Evolutionary conservation across 2,888 invertebrate genomes (phyloP).

Genomic region (Orthosia cruda): DNA sequence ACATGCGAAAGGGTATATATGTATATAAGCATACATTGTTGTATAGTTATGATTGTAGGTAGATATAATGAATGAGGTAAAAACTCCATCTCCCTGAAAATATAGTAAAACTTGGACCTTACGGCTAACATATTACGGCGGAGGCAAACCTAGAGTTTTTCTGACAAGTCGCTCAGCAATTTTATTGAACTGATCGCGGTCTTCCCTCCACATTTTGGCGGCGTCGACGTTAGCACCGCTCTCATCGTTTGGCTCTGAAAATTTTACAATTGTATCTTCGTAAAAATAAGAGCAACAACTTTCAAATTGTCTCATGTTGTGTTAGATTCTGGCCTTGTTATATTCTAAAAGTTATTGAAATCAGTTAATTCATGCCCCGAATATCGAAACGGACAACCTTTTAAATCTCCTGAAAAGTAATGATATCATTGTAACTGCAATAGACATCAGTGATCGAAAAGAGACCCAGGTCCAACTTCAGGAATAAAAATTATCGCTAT

Average conservation of each 20-base stretch:
- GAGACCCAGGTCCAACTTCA: too few relatives aligned
- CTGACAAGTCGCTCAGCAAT: constrained; percentile 98
- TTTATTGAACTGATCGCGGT: constrained; percentile 97
- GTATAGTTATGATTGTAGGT: constrained; percentile 13
- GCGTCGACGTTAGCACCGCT: constrained; percentile 99
- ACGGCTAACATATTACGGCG: constrained; percentile 65
- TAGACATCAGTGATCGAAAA: background rate
- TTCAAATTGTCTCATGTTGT: background rate
- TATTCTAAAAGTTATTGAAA: background rate
- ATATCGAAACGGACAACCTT: too few relatives aligned
- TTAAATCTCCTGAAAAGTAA: background rate
- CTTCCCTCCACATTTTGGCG: constrained; percentile 99
- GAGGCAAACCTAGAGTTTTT: constrained; percentile 96
- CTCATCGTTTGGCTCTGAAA: constrained; percentile 99
- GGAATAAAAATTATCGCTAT: too few relatives aligned
- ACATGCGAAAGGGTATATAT: background rate
- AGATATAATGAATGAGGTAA: constrained; percentile 26
- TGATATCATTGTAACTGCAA: background rate
- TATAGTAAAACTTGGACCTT: constrained; percentile 33
- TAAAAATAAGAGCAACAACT: background rate
- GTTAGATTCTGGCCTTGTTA: background rate
- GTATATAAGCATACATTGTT: constrained; percentile 7
- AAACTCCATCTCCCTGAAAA: constrained; percentile 37
- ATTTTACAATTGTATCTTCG: background rate
- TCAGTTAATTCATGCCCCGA: background rate